phyloP scores from a whole-genome alignment of 2,888 invertebrate genomes.

The Plemyria rubiginata region DNA sequence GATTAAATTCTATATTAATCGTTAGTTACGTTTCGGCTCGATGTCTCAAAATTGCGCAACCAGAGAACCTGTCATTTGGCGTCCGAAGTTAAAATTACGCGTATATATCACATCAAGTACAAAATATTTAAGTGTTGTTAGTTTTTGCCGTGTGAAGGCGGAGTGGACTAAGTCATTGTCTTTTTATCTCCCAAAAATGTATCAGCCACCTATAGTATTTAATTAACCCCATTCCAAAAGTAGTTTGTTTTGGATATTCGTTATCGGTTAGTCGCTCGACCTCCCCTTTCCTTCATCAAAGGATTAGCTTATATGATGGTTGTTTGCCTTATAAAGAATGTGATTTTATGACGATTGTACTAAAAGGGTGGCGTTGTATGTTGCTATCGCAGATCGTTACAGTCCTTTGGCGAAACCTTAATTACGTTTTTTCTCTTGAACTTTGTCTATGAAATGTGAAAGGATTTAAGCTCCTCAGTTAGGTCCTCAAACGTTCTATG shows the following conservation, averaged over 20 bases:
- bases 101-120: constrained; percentile 73
- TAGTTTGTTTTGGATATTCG: constrained; percentile 51
- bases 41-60: constrained; percentile 51
- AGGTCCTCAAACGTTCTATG: constrained; percentile 45
- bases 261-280: constrained; percentile 65
- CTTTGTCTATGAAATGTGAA: neutral
- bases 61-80: constrained; percentile 68
- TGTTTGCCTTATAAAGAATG: constrained; percentile 84
- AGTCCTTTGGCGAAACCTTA: constrained; percentile 2
- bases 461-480: neutral
- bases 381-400: constrained; percentile 54
- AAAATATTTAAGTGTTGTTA: constrained; percentile 72
- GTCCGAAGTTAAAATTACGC: constrained; percentile 66
- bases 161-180: constrained; percentile 61
- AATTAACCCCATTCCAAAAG: constrained; percentile 66
- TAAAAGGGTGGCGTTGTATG: constrained; percentile 69
- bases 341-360: constrained; percentile 84
- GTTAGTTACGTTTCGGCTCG: constrained; percentile 39
- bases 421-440: no score
- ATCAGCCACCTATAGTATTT: constrained; percentile 63
- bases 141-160: constrained; percentile 53
- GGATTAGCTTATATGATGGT: constrained; percentile 84
- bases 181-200: constrained; percentile 54
- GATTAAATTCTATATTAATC: constrained; percentile 58
- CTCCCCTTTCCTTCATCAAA: constrained; percentile 63